Conservation (phyloP, 2,888 invertebrate genomes). For the Notodonta dromedarius region DNA sequence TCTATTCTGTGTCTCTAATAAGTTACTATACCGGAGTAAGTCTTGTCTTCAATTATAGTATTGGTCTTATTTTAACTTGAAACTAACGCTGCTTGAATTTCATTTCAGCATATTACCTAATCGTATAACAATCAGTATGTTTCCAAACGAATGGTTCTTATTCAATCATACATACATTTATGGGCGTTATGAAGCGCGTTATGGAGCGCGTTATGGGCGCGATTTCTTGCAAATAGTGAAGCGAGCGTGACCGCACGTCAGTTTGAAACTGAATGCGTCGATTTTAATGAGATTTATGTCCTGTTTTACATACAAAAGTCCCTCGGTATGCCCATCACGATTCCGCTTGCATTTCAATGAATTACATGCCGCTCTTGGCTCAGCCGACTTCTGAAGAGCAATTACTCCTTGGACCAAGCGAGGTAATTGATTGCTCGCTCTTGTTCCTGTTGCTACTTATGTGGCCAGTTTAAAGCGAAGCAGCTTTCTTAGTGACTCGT, state of each 20-base stretch:
- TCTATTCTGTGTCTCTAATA: neutral
- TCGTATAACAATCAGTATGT: slow-evolving; percentile 1
- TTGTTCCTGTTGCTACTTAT: slow-evolving; percentile 39
- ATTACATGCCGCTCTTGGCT: slow-evolving; percentile 30
- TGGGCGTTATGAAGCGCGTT: slow-evolving; percentile 45
- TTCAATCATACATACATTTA: slow-evolving; percentile 50
- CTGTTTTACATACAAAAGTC: slow-evolving; percentile 45
- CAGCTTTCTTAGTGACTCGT: slow-evolving; percentile 43
- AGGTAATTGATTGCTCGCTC: slow-evolving; percentile 35
- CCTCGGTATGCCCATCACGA: slow-evolving; percentile 42
- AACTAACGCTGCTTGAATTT: slow-evolving; percentile 9
- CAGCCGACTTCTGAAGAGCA: slow-evolving; percentile 37
- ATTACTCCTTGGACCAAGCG: slow-evolving; percentile 28
- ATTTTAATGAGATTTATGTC: slow-evolving; percentile 39
- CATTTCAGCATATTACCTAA: slow-evolving; percentile 10
- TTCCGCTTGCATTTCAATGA: slow-evolving; percentile 46
- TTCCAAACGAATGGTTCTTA: slow-evolving; percentile 54
- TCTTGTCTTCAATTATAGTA: neutral
- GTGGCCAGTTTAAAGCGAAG: slow-evolving; percentile 41
- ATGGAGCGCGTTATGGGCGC: no score
- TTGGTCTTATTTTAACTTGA: neutral
- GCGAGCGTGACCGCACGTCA: slow-evolving; percentile 47
- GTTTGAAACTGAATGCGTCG: slow-evolving; percentile 22
- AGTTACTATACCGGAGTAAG: neutral
- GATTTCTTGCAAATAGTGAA: slow-evolving; percentile 31